Conservation (phyloP, 2,888 invertebrate genomes). For the Aethes cnicana region DNA sequence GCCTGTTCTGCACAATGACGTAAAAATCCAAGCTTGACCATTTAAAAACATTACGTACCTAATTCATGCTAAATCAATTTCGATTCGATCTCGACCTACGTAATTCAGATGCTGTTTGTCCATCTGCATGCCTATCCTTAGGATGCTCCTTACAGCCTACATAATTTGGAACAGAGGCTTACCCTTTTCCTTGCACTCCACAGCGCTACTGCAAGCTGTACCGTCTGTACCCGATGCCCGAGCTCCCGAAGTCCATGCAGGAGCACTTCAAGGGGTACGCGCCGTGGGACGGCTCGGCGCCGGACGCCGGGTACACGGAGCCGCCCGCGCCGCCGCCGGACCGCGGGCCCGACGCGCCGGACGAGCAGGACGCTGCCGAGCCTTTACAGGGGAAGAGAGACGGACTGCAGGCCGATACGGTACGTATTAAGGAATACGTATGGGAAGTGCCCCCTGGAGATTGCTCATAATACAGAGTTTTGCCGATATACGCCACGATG, state of each 20-base stretch:
- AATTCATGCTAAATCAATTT: no score
- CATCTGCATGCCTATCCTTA: not conserved
- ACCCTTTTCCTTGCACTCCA: no score
- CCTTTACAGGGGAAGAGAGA: slow-evolving; percentile 29
- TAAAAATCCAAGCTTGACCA: no score
- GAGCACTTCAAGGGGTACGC: slow-evolving; percentile 56
- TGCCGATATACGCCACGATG: no score
- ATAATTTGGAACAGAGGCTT: no score
- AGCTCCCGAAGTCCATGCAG: slow-evolving; percentile 51
- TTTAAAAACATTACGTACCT: no score
- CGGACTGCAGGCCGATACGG: slow-evolving; percentile 39
- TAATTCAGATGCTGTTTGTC: not conserved
- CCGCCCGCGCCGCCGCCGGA: slow-evolving; percentile 38
- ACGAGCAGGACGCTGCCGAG: slow-evolving; percentile 13
- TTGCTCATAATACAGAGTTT: not conserved
- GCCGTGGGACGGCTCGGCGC: slow-evolving; percentile 50
- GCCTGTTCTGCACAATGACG: no score
- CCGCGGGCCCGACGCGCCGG: slow-evolving; percentile 30
- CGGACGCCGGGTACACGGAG: slow-evolving; percentile 42
- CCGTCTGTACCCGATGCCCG: slow-evolving; percentile 66
- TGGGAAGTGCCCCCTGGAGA: not conserved
- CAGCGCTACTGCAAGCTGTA: slow-evolving; percentile 67
- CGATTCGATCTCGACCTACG: not conserved
- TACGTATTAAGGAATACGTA: not conserved
- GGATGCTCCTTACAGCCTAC: no score